Evolutionary conservation across 1,140 invertebrate genomes (phyloP).

Genomic region (Phymorhynchus buccinoides): DNA sequence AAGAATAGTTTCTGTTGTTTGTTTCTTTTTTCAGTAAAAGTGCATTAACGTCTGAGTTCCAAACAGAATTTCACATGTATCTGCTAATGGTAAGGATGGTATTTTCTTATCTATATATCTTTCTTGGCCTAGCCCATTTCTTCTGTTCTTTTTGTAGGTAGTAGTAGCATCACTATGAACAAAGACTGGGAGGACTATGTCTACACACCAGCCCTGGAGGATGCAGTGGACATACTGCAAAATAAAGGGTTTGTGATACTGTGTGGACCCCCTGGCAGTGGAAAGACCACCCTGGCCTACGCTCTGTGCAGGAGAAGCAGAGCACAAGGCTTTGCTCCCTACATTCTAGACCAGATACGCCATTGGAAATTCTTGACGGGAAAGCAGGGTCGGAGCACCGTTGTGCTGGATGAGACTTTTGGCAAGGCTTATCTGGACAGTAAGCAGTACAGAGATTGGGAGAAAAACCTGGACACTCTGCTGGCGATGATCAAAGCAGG

Average conservation of each 20-base stretch:
- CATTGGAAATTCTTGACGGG: neutral
- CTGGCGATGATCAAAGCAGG: neutral
- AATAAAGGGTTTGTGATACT: neutral
- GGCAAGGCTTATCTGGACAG: conserved; percentile 8
- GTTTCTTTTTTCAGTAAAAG: too few relatives aligned
- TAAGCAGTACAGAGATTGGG: neutral
- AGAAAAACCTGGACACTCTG: neutral
- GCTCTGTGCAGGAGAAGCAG: neutral
- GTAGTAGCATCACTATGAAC: neutral
- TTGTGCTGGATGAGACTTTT: conserved; percentile 30
- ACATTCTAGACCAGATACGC: neutral
- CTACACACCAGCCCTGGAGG: neutral
- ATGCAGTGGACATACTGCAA: neutral
- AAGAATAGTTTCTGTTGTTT: too few relatives aligned
- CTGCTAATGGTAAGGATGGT: too few relatives aligned
- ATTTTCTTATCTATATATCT: too few relatives aligned
- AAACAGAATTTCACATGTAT: too few relatives aligned
- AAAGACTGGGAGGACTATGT: neutral
- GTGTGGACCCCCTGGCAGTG: conserved; percentile 4
- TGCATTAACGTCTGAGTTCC: too few relatives aligned
- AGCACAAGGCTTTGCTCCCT: neutral
- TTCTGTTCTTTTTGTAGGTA: neutral
- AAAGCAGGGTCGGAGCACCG: neutral
- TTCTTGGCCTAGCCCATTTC: too few relatives aligned
- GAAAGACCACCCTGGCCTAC: conserved; percentile 11